A percentile compares a stretch with the other conserved stretches of the same genome.
These are phyloP conservation scores for Psammodynastes pulverulentus DNA, from an alignment of 2,113 vertebrate genomes.

Conservation along the genomic window DNA sequence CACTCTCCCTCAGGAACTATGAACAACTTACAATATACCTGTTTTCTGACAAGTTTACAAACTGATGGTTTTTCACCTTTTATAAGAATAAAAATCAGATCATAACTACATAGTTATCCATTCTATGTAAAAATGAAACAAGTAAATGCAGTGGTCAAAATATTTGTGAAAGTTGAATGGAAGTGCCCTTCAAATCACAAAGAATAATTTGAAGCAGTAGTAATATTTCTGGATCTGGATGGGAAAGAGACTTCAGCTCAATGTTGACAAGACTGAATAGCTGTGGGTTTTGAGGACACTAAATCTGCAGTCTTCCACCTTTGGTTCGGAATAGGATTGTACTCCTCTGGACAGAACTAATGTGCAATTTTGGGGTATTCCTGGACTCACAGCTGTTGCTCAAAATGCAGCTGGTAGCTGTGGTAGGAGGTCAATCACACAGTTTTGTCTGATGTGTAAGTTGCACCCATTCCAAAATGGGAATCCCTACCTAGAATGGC, in stretches of 20 bases:
- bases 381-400: background rate
- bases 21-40: background rate
- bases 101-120: background rate
- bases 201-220: background rate
- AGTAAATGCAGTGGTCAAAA: accelerated
- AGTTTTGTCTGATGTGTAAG: background rate
- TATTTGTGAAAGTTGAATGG: background rate
- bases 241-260: background rate
- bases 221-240: background rate
- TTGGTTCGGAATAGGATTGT: background rate
- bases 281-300: background rate
- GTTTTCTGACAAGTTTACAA: conserved; percentile 14
- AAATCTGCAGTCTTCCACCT: background rate
- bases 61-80: background rate
- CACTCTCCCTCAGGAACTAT: background rate
- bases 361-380: background rate
- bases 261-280: background rate
- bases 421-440: background rate
- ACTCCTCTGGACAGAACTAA: background rate
- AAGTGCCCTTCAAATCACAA: background rate
- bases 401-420: background rate
- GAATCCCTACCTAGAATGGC: background rate
- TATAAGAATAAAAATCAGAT: accelerated
- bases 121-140: background rate
- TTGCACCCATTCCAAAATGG: background rate